Evolutionary conservation across 2,113 vertebrate species (phyloP).

Genomic region (Pipra filicauda): DNA sequence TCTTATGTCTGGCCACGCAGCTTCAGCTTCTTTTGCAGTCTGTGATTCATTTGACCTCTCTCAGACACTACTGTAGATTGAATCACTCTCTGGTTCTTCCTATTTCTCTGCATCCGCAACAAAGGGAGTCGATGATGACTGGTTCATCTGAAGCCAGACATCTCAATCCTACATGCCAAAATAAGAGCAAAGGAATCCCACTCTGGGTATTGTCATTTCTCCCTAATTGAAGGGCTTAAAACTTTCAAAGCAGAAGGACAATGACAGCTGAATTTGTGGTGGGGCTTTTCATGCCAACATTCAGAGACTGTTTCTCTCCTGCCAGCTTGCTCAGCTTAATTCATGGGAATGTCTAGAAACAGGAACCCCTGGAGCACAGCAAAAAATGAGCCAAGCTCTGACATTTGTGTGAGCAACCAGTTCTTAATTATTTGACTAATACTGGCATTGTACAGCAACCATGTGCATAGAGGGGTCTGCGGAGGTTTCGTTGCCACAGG

Average conservation of each 20-base stretch:
- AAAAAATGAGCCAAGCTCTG: background rate
- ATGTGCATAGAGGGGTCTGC: background rate
- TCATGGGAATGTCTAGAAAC: slow-evolving; percentile 62
- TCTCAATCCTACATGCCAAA: background rate
- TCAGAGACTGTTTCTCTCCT: slow-evolving; percentile 6
- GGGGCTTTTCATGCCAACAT: slow-evolving; percentile 45
- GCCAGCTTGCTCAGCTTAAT: slow-evolving; percentile 45
- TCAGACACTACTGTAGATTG: background rate
- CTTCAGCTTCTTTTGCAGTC: slow-evolving; percentile 9
- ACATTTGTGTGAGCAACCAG: slow-evolving; percentile 11
- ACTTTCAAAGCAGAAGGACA: slow-evolving; percentile 48
- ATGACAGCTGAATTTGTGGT: slow-evolving; percentile 49
- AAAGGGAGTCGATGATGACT: background rate
- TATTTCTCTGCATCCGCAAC: background rate
- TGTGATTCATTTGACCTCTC: slow-evolving; percentile 48
- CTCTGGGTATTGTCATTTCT: slow-evolving; percentile 44
- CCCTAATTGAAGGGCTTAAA: slow-evolving; percentile 40
- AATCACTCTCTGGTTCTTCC: slow-evolving; percentile 22
- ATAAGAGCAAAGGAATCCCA: slow-evolving; percentile 37
- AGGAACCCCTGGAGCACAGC: slow-evolving; percentile 36
- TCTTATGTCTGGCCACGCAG: background rate
- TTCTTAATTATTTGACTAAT: slow-evolving; percentile 7
- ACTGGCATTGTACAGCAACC: background rate
- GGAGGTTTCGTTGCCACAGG: background rate
- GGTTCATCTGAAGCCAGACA: background rate